Base-by-base conservation (phyloP, 1,140 invertebrate genomes). In the Periplaneta americana region DNA sequence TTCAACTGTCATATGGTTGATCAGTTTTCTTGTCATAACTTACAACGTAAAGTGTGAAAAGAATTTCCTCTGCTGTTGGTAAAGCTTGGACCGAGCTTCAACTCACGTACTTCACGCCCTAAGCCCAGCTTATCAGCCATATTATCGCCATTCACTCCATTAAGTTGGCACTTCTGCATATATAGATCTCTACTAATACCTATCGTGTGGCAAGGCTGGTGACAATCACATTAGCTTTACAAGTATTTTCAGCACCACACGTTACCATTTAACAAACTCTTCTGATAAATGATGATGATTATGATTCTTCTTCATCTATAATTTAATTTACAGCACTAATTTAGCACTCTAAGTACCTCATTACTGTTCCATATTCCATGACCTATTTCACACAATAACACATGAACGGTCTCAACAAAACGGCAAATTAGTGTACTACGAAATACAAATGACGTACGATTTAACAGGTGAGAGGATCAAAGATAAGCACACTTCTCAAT, bases 21-120 rank as follows among this genome's bases (percentile, higher is more conserved):
- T 28, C 48, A 66, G 18, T 6, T 33, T 8, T 2, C 75, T 2
- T 78, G 35, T n/a, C 4, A 78, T 2, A 78, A 92, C 93, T 95
- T 93, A 97, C 96, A 97, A 92, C 95, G 94, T 34, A 97, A 90
- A 18, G 95, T 96, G 86, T 97, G 96, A 88, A 96, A 97, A 82
- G 94, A 92, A 74, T 91, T 91, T 80, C 91, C 89, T 87, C 92
- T 94, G 79, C 92, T 92, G 84, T 92, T 93, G 2, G 91, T 93
- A 87, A 97, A 97, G 85, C 94, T 96, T 80, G 93, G 90, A 33
- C 96, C 96, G 78, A 97, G 89, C 88, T 96, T 96, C 35, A 97
- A 89, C 89, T 96, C 94, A 82, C 94, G 91, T 78, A 95, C 92
- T 88, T 94, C 93, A 85, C 92, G 91, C 76, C 94, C 94, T 80